phyloP scores from a whole-genome alignment of 2,113 vertebrate species.

The Ranitomeya imitator region DNA sequence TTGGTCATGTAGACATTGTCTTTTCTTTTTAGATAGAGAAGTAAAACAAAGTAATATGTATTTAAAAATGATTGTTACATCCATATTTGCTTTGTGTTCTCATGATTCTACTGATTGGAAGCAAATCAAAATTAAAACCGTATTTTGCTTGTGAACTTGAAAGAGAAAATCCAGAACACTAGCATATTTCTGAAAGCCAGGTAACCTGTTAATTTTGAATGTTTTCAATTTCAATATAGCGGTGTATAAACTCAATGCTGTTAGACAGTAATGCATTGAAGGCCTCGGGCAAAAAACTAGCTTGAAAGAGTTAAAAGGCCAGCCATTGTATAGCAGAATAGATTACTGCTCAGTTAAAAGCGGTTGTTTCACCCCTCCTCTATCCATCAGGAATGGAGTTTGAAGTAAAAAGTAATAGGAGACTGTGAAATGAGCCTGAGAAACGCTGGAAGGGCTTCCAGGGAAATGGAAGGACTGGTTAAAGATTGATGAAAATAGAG shows the following conservation, averaged over 20 bases:
- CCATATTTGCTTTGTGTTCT: not conserved
- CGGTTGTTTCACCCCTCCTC: slow-evolving; percentile 60
- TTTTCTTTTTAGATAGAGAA: not conserved
- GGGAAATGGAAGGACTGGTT: slow-evolving; percentile 68
- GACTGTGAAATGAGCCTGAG: slow-evolving; percentile 62
- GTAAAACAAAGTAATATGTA: not conserved
- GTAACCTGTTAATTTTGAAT: slow-evolving; percentile 22
- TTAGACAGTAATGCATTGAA: slow-evolving; percentile 23
- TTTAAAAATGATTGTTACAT: not conserved
- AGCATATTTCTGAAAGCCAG: not conserved
- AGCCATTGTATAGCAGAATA: slow-evolving; percentile 25
- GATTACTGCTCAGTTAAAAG: slow-evolving; percentile 67
- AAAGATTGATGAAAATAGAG: slow-evolving; percentile 80
- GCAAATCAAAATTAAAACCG: not conserved
- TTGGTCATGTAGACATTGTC: not conserved
- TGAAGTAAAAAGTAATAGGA: slow-evolving; percentile 52
- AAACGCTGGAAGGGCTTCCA: slow-evolving; percentile 64
- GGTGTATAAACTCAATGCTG: slow-evolving; percentile 16
- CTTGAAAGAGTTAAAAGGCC: slow-evolving; percentile 34
- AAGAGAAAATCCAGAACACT: slow-evolving; percentile 13
- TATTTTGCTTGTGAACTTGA: not conserved
- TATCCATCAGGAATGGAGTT: slow-evolving; percentile 60
- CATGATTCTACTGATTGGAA: not conserved
- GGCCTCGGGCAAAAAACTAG: slow-evolving; percentile 1
- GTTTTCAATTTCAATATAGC: slow-evolving; percentile 10